phyloP scores from a whole-genome alignment of 2,888 invertebrate genomes.

The Mimumesa dahlbomi region DNA sequence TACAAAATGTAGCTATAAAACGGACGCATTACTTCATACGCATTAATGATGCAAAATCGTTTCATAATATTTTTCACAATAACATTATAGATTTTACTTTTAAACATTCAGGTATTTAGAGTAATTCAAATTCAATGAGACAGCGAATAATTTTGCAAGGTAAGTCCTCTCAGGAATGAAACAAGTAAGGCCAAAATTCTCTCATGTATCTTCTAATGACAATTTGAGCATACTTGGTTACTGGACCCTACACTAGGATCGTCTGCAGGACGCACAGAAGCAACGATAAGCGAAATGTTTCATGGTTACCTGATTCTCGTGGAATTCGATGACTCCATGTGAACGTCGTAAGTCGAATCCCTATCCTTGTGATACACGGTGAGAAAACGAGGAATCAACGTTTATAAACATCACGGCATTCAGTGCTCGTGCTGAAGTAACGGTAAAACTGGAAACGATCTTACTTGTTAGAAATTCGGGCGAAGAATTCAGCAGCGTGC shows the following conservation, averaged over 20 bases:
- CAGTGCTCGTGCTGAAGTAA: neutral
- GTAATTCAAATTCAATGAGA: no score
- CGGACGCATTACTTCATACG: no score
- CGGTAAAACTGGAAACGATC: neutral
- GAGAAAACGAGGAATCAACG: neutral
- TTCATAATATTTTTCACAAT: no score
- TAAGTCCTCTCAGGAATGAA: neutral
- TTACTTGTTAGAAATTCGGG: no score
- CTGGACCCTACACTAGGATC: neutral
- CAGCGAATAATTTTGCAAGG: no score
- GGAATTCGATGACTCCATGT: conserved; percentile 62
- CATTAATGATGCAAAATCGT: no score
- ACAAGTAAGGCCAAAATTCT: neutral
- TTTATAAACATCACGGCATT: neutral
- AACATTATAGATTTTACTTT: no score
- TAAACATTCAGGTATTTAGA: no score
- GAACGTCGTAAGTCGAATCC: conserved; percentile 33
- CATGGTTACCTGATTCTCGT: conserved; percentile 53
- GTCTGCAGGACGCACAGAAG: conserved; percentile 11
- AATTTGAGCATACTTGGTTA: neutral
- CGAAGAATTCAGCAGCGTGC: no score
- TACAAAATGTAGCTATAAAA: no score
- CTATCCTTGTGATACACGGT: neutral
- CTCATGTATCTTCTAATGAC: neutral
- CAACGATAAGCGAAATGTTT: conserved; percentile 50